Conservation (phyloP, 2,113 vertebrate species). For the Oceanites oceanicus region DNA sequence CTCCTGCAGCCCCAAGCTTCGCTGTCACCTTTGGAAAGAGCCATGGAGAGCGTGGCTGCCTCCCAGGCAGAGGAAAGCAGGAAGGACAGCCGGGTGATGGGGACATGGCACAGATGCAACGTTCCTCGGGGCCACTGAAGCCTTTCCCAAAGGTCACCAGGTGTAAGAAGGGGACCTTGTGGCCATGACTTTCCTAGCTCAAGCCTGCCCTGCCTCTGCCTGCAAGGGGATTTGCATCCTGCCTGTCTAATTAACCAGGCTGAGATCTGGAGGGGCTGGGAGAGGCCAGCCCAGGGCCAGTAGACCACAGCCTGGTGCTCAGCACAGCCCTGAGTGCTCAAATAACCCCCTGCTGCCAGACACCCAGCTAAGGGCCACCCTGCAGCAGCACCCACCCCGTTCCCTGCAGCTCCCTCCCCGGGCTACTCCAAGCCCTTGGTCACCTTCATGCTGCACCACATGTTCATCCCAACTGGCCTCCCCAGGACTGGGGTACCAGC, state of each 20-base stretch:
- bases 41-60: not conserved
- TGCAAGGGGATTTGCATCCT: not conserved
- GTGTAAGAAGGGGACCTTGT: not conserved
- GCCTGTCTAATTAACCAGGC: not conserved
- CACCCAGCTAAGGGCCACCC: not conserved
- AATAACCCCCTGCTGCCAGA: not conserved
- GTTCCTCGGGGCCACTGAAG: not conserved
- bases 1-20: not conserved
- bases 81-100: not conserved
- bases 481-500: not conserved
- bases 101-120: not conserved
- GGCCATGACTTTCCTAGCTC: not conserved
- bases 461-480: not conserved
- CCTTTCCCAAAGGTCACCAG: not conserved
- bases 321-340: rapidly evolving
- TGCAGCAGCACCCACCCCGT: not conserved
- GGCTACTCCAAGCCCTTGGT: not conserved
- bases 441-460: not conserved
- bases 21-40: not conserved
- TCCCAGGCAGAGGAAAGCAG: not conserved
- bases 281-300: not conserved
- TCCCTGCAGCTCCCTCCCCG: not conserved
- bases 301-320: not conserved
- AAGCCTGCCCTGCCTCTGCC: not conserved
- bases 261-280: not conserved